Evolutionary conservation across 1,140 invertebrate species (phyloP).

Genomic region (Penaeus vannamei): DNA sequence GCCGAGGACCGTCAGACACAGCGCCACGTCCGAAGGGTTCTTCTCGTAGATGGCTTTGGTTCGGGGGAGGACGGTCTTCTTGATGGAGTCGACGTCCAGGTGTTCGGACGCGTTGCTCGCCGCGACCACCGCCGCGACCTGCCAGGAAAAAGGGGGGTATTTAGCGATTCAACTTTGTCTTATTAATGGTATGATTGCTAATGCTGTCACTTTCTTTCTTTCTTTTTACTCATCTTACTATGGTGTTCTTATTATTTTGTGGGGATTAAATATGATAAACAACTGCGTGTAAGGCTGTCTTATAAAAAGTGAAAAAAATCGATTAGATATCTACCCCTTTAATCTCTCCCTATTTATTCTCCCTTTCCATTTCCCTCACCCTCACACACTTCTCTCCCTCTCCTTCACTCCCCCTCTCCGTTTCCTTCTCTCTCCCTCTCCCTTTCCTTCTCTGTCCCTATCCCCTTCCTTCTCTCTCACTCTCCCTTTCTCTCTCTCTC

Average conservation of each 20-base stretch:
- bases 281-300: no score
- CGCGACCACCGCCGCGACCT: conserved; percentile 92
- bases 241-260: no score
- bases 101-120: conserved; percentile 88
- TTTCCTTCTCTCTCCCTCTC: not conserved
- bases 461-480: not conserved
- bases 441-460: not conserved
- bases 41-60: conserved; percentile 90
- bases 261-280: no score
- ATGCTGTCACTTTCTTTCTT: no score
- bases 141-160: not conserved
- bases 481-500: not conserved
- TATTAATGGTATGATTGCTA: no score
- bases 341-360: not conserved
- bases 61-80: conserved; percentile 88
- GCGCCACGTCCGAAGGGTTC: conserved; percentile 79
- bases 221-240: no score
- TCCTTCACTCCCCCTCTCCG: not conserved
- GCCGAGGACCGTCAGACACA: conserved; percentile 70
- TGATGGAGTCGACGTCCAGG: conserved; percentile 86
- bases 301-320: no score
- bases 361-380: not conserved
- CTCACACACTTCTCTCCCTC: no score
- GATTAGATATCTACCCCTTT: not conserved
- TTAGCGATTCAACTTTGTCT: not conserved